phyloP scores from a whole-genome alignment of 2,113 vertebrate genomes.

The Indri indri region DNA sequence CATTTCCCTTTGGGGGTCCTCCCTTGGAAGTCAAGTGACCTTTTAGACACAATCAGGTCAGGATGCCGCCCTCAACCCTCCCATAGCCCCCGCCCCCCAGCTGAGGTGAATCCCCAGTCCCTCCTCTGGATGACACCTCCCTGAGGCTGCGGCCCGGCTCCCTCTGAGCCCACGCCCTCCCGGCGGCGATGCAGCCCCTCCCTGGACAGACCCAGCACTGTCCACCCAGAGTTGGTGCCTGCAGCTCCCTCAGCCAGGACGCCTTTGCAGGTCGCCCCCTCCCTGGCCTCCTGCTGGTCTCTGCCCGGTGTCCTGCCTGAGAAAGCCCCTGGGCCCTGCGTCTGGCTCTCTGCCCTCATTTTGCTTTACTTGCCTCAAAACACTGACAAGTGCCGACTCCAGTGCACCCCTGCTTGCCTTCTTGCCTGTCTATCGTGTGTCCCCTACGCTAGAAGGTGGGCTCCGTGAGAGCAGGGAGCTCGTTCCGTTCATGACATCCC shows the following conservation, averaged over 20 bases:
- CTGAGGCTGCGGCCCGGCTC: background rate
- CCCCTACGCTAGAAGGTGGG: rapidly evolving
- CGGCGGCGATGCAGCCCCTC: rapidly evolving
- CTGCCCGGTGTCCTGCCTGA: background rate
- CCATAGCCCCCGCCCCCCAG: rapidly evolving
- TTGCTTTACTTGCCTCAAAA: background rate
- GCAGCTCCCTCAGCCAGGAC: too few relatives aligned
- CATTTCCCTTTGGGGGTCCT: rapidly evolving
- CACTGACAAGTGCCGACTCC: rapidly evolving
- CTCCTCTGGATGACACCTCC: rapidly evolving
- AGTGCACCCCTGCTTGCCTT: rapidly evolving
- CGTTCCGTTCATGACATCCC: rapidly evolving
- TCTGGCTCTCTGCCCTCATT: background rate
- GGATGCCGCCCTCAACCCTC: rapidly evolving
- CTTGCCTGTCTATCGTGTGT: rapidly evolving
- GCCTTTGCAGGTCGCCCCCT: too few relatives aligned
- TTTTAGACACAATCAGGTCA: background rate
- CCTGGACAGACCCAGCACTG: rapidly evolving
- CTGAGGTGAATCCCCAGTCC: rapidly evolving
- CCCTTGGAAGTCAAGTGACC: rapidly evolving
- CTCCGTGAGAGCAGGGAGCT: rapidly evolving
- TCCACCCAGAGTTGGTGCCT: background rate
- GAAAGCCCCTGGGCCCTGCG: background rate
- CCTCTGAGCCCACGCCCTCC: background rate
- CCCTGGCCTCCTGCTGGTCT: too few relatives aligned